phyloP scores from a whole-genome alignment of 1,140 invertebrate species.

The Atta colombica region DNA sequence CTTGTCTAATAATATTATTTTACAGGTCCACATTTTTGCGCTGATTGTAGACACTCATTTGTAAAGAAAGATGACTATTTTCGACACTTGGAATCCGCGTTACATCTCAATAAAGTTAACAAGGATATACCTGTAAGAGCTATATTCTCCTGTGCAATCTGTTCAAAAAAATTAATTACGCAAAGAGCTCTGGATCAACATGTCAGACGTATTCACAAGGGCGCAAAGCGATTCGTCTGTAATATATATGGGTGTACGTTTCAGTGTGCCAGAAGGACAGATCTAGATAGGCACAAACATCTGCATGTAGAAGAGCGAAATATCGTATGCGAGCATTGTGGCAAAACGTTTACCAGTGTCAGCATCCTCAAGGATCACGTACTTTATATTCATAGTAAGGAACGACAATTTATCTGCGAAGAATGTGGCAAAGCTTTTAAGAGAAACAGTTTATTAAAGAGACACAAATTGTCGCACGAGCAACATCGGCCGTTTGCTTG shows the following conservation, averaged over 20 bases:
- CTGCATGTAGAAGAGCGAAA: conserved; percentile 80
- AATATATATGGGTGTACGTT: conserved; percentile 80
- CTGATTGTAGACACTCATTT: conserved; percentile 78
- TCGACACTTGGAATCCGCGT: conserved; percentile 77
- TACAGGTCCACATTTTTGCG: conserved; percentile 77
- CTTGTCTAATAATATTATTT: conserved; percentile 66
- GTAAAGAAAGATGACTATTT: conserved; percentile 79
- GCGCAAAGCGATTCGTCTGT: conserved; percentile 79
- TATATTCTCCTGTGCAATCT: conserved; percentile 78
- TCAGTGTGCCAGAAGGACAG: conserved; percentile 80
- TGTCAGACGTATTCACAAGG: conserved; percentile 80
- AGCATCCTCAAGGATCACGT: conserved; percentile 82
- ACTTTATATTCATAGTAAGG: conserved; percentile 80
- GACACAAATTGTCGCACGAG: conserved; percentile 81
- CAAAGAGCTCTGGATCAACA: conserved; percentile 81
- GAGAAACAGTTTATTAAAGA: conserved; percentile 79
- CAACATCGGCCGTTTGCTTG: conserved; percentile 80
- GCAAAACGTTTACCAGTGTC: conserved; percentile 81
- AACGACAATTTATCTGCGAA: conserved; percentile 81
- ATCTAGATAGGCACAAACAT: conserved; percentile 80
- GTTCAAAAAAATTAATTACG: conserved; percentile 80
- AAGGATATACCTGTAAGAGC: conserved; percentile 68
- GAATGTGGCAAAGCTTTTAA: conserved; percentile 83
- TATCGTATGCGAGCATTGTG: conserved; percentile 82
- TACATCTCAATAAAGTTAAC: conserved; percentile 76